A percentile compares a stretch with the other conserved stretches of the same genome.
phyloP scores from a whole-genome alignment of 2,888 invertebrate genomes.

The Ectropis crepuscularia region DNA sequence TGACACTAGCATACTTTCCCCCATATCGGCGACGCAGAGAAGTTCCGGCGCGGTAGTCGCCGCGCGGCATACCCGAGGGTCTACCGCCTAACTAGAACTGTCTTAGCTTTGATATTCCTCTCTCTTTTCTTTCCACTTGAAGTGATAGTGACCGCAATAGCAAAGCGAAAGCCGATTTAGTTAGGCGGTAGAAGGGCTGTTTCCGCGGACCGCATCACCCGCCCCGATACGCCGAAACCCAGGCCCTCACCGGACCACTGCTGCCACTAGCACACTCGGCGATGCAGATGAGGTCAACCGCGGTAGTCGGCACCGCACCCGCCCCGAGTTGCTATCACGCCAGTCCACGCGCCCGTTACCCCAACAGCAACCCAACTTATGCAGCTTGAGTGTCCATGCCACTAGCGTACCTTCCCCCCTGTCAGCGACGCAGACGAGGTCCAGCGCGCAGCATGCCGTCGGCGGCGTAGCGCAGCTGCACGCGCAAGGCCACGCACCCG shows the following conservation, averaged over 20 bases:
- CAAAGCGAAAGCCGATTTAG: no score
- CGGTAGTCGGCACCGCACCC: constrained; percentile 91
- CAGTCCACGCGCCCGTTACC: constrained; percentile 93
- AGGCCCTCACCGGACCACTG: no score
- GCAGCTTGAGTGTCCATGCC: constrained; percentile 64
- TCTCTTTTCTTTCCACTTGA: no score
- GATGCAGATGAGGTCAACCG: constrained; percentile 92
- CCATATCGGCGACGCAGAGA: no score
- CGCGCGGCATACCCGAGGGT: background rate
- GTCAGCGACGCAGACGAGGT: constrained; percentile 92
- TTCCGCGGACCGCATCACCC: no score
- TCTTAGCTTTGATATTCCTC: no score
- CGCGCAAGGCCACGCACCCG: constrained; percentile 90
- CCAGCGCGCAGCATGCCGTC: constrained; percentile 93
- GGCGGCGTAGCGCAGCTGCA: constrained; percentile 78
- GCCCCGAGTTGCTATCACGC: constrained; percentile 88
- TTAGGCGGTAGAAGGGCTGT: no score
- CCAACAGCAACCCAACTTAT: constrained; percentile 83
- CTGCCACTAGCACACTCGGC: constrained; percentile 86
- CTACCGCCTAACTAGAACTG: no score
- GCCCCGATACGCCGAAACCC: no score
- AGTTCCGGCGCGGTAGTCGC: background rate
- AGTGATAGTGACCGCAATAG: no score
- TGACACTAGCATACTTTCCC: no score
- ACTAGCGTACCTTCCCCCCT: constrained; percentile 92